Evolutionary conservation across 2,797 vertebrate genomes (phyloP).

Genomic region (Graptemys geographica): DNA sequence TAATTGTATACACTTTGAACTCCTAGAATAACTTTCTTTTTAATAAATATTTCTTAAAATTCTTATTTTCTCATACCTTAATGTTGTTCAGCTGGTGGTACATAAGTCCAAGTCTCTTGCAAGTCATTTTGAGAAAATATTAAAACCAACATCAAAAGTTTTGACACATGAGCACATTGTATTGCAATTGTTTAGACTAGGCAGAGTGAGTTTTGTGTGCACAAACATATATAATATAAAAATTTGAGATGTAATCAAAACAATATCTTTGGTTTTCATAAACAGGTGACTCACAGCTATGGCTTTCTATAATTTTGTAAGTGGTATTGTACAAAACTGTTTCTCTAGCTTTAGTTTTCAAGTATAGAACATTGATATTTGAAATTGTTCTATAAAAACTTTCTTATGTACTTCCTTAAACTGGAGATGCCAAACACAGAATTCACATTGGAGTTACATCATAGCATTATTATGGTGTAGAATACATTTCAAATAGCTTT

Average conservation of each 20-base stretch:
- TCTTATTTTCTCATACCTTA: not conserved
- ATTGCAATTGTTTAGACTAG: not conserved
- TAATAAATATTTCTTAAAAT: not conserved
- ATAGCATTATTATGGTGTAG: rapidly evolving
- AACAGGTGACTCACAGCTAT: not conserved
- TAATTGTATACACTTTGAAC: not conserved
- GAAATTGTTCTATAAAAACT: not conserved
- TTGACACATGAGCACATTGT: not conserved
- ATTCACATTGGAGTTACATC: not conserved
- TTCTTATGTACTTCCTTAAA: rapidly evolving
- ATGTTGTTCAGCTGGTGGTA: not conserved
- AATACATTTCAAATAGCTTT: not conserved
- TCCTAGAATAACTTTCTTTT: not conserved
- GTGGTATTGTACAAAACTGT: not conserved
- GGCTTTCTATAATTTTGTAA: rapidly evolving
- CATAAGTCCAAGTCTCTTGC: not conserved
- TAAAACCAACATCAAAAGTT: not conserved
- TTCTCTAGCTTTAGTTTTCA: not conserved
- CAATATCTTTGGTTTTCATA: not conserved
- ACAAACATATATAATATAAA: not conserved
- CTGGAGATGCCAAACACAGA: not conserved
- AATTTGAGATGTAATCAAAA: not conserved
- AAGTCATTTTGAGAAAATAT: not conserved
- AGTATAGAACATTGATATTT: not conserved
- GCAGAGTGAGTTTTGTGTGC: not conserved